Percentiles rank a stretch among this genome's conserved stretches.
phyloP scores from a whole-genome alignment of 2,797 vertebrate genomes.

The Amniataba percoides region DNA sequence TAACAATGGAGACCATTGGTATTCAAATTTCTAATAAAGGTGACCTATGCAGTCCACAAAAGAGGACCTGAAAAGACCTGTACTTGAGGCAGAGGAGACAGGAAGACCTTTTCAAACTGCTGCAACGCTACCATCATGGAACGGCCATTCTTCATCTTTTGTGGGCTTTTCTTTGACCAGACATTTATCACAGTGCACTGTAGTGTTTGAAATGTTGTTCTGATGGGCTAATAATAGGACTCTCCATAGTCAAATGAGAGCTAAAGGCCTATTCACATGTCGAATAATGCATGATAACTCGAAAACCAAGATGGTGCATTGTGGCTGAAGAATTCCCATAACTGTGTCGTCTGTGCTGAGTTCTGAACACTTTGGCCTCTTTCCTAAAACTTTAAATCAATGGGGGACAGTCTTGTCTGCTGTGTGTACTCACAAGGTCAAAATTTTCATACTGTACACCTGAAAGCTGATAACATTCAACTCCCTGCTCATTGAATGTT shows the following conservation, averaged over 20 bases:
- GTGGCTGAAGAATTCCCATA: constrained; percentile 18
- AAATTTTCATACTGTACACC: no score
- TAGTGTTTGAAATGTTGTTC: constrained; percentile 18
- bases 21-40: constrained; percentile 47
- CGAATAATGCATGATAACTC: constrained; percentile 18
- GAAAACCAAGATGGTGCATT: constrained; percentile 5
- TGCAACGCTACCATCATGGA: constrained; percentile 17
- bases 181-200: constrained; percentile 52
- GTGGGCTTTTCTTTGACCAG: constrained; percentile 22
- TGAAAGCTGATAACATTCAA: no score
- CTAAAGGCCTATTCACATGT: constrained; percentile 16
- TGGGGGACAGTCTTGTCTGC: no score
- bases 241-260: background rate
- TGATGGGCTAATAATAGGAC: constrained; percentile 42
- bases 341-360: background rate
- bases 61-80: constrained; percentile 13
- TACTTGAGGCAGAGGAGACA: constrained; percentile 24
- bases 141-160: constrained; percentile 41
- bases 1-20: constrained; percentile 40
- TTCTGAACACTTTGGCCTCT: background rate
- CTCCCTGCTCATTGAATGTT: no score
- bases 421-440: background rate
- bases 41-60: constrained; percentile 43
- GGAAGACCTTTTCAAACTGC: constrained; percentile 50
- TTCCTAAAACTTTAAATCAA: background rate